Base-by-base conservation (phyloP, 2,113 vertebrate species). In the Chionis minor region DNA sequence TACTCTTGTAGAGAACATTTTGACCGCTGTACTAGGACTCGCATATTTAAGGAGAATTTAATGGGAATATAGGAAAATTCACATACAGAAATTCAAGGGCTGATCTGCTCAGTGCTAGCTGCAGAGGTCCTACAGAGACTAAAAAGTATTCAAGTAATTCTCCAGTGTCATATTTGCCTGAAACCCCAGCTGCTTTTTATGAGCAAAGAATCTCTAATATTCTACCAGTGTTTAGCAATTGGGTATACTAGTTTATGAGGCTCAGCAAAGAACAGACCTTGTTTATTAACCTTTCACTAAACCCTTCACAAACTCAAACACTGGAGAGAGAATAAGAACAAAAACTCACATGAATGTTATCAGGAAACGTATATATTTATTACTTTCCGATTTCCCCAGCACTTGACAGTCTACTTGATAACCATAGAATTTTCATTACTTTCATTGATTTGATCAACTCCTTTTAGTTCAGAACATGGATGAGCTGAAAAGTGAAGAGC, bases 391-490 rank as follows among this genome's bases (percentile, higher is more conserved):
- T 91, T 96, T 96, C 81, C 51, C 40, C 42, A 81, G 62, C 85
- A 88, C 78, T 88, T 81, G 82, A 87, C 69, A 67, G 79, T 55
- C 58, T 84, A 84, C 82, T 90, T 88, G 81, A 83, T 74, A 94
- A 95, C 71, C 81, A 95, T 9, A 81, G 89, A 74, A 95, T 97
- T 96, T 94, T 96, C 78, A 97, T 94, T 93, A 85, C 89, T 96
- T 95, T 90, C 84, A 96, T 71, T 93, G 84, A 95, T 95, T 95
- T 93, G 92, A 97, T 95, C 67, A 92, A 84, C 67, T 86, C 67
- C 66, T 89, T 94, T 96, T 90, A 88, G 58, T 83, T 59, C 58
- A 66, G 89, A 82, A 90, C 71, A 85, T 83, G 74, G 92, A 92
- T 56, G 59, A 96, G 28, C 59, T 86, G 71, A 92, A 90, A 94